A percentile compares a stretch with the other conserved stretches of the same genome.
phyloP scores from a whole-genome alignment of 2,113 vertebrate genomes.

The Tor tambroides region DNA sequence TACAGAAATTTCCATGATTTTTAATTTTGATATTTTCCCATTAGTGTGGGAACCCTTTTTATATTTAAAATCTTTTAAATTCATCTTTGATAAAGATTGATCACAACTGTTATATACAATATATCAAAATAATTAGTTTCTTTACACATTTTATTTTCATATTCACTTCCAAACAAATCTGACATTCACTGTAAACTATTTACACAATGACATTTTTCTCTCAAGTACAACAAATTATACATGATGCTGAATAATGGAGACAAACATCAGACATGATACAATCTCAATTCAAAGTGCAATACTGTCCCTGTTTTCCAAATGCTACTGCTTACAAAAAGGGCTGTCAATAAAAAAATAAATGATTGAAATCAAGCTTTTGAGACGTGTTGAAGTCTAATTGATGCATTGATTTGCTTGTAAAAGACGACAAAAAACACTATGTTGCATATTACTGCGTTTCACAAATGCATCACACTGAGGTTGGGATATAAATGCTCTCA shows the following conservation, averaged over 20 bases:
- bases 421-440: neutral
- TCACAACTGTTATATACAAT: neutral
- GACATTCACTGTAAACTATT: neutral
- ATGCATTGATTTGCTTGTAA: neutral
- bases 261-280: neutral
- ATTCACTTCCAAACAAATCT: neutral
- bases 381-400: neutral
- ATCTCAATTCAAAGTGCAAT: neutral
- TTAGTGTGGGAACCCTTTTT: neutral
- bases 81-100: neutral
- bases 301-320: neutral
- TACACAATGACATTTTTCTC: neutral
- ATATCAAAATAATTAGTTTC: neutral
- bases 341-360: neutral
- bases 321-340: no score
- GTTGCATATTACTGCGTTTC: neutral
- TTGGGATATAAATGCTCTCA: neutral
- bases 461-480: neutral
- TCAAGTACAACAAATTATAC: neutral
- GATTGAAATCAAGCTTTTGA: neutral
- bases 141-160: conserved; percentile 3
- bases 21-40: neutral
- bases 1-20: neutral
- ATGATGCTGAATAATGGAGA: neutral
- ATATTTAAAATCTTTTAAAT: no score